A percentile compares a stretch with the other conserved stretches of the same genome.
Evolutionary conservation across 2,888 invertebrate species (phyloP).

Genomic region (Craniophora ligustri): DNA sequence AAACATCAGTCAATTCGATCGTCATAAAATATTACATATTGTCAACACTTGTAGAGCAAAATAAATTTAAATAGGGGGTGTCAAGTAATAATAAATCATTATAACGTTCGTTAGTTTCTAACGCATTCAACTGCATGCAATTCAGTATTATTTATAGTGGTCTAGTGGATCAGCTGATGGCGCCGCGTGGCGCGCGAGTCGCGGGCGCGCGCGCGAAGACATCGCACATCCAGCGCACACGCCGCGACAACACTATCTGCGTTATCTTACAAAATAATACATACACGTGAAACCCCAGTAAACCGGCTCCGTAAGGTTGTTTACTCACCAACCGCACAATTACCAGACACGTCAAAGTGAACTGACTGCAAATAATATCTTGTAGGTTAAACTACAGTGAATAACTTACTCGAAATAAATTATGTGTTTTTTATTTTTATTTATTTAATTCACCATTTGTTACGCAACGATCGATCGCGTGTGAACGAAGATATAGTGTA

Average conservation of each 20-base stretch:
- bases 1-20: constrained; percentile 24
- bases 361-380: constrained; percentile 54
- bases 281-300: constrained; percentile 68
- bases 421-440: not conserved
- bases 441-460: constrained; percentile 21
- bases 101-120: constrained; percentile 10
- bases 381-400: constrained; percentile 35
- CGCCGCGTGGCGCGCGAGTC: constrained; percentile 49
- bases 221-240: constrained; percentile 53
- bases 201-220: constrained; percentile 47
- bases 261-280: constrained; percentile 64
- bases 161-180: constrained; percentile 85
- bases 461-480: constrained; percentile 47
- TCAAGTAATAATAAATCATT: constrained; percentile 13
- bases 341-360: constrained; percentile 54
- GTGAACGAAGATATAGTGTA: constrained; percentile 52
- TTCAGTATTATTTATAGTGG: constrained; percentile 86
- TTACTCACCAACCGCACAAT: constrained; percentile 60
- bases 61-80: constrained; percentile 18
- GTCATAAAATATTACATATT: not conserved
- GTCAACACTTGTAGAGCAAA: not conserved
- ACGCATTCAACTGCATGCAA: constrained; percentile 69
- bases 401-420: constrained; percentile 1
- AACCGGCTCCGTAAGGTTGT: constrained; percentile 71
- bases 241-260: constrained; percentile 52